Evolutionary conservation across 1,140 invertebrate species (phyloP).

Genomic region (Hypsibius dujardini): DNA sequence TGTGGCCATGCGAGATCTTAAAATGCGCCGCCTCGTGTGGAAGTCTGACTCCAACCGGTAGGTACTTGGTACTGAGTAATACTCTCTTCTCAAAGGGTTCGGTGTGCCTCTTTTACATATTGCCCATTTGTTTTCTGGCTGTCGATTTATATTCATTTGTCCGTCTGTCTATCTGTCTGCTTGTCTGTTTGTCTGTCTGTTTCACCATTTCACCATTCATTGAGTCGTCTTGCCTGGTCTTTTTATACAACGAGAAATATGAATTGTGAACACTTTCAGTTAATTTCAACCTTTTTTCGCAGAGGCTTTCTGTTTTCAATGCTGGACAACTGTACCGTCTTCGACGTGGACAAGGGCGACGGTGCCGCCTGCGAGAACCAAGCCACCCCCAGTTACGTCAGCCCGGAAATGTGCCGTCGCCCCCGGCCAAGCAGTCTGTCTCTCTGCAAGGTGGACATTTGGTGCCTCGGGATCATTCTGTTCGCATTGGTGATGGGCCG

Average conservation of each 20-base stretch:
- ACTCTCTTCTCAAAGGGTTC: background rate
- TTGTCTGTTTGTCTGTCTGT: background rate
- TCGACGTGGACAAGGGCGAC: background rate
- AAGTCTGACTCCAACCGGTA: background rate
- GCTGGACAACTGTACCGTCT: background rate
- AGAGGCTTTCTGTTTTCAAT: background rate
- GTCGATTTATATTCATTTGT: background rate
- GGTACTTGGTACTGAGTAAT: background rate
- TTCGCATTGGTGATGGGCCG: background rate
- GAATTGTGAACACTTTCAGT: background rate
- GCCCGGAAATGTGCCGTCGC: too few relatives aligned
- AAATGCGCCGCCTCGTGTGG: background rate
- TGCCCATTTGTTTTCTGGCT: background rate
- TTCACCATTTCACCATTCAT: too few relatives aligned
- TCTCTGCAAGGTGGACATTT: background rate
- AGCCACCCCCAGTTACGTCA: background rate
- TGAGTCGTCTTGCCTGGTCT: too few relatives aligned
- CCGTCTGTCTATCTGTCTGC: background rate
- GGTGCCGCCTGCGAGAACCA: background rate
- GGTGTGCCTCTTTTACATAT: too few relatives aligned
- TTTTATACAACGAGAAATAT: background rate
- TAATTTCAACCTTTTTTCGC: background rate
- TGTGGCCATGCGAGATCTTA: background rate
- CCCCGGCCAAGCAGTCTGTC: background rate
- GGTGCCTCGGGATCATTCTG: background rate